Evolutionary conservation across 2,113 vertebrate genomes (phyloP).

Genomic region (Festucalex cinctus): DNA sequence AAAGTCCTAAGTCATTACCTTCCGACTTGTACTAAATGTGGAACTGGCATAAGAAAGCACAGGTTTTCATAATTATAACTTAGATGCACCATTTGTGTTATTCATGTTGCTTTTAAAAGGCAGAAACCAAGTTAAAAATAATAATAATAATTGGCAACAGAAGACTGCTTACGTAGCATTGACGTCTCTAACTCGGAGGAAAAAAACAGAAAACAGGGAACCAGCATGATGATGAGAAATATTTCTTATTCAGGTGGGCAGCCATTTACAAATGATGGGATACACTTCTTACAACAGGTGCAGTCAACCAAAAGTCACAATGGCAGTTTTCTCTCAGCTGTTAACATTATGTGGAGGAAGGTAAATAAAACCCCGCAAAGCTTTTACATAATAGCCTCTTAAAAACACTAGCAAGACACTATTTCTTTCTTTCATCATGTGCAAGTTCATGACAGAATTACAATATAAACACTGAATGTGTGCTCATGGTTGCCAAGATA

Average conservation of each 20-base stretch:
- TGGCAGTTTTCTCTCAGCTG: constrained; percentile 21
- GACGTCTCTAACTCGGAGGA: too few relatives aligned
- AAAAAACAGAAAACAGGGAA: constrained; percentile 5
- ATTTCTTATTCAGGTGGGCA: constrained; percentile 52
- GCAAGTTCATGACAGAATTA: constrained; percentile 57
- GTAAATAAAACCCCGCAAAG: constrained; percentile 26
- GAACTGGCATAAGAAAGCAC: background rate
- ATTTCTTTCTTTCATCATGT: constrained; percentile 34
- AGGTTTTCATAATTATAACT: background rate
- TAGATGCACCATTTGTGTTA: background rate
- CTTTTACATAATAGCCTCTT: constrained; percentile 31
- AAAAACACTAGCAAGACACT: constrained; percentile 36
- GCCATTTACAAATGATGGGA: constrained; percentile 30
- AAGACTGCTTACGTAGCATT: background rate
- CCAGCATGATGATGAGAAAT: constrained; percentile 43
- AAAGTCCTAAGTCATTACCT: background rate
- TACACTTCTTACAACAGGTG: constrained; percentile 41
- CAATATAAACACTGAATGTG: constrained; percentile 52
- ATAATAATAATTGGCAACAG: background rate
- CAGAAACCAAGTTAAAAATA: background rate
- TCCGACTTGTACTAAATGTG: background rate
- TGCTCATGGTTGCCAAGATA: constrained; percentile 33
- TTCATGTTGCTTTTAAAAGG: background rate
- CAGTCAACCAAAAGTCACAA: constrained; percentile 27
- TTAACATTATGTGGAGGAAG: constrained; percentile 13